A percentile compares a stretch with the other conserved stretches of the same genome.
phyloP scores from a whole-genome alignment of 2,888 invertebrate species.

The Ephialtes manifestator region DNA sequence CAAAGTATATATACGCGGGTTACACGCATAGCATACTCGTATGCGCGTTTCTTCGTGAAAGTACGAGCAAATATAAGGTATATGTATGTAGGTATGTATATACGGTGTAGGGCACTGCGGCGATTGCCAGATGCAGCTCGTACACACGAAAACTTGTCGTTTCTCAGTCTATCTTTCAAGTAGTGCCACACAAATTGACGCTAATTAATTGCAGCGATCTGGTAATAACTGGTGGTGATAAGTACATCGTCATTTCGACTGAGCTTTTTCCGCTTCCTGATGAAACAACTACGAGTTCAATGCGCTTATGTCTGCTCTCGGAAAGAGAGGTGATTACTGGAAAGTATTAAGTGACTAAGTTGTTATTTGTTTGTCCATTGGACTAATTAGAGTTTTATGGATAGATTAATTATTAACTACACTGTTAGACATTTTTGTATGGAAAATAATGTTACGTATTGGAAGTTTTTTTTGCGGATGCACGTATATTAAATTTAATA shows the following conservation, averaged over 20 bases:
- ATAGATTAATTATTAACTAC: too few relatives aligned
- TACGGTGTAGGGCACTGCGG: not conserved
- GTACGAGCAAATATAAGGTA: constrained; percentile 12
- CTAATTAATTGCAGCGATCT: constrained; percentile 2
- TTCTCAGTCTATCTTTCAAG: constrained; percentile 3
- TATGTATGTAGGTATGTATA: too few relatives aligned
- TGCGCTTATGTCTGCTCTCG: not conserved
- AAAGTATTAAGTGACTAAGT: too few relatives aligned
- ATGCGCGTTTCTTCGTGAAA: constrained; percentile 24
- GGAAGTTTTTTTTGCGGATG: too few relatives aligned
- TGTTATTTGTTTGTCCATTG: too few relatives aligned
- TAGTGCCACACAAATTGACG: not conserved
- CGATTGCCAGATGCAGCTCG: constrained; percentile 31
- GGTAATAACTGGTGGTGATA: constrained; percentile 1
- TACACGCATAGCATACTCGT: not conserved
- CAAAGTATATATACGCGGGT: constrained; percentile 7
- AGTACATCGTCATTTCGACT: constrained; percentile 12
- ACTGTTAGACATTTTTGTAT: too few relatives aligned
- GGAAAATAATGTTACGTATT: too few relatives aligned
- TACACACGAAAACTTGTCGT: not conserved
- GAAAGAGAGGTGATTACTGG: too few relatives aligned
- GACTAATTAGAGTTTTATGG: too few relatives aligned
- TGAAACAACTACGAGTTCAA: not conserved
- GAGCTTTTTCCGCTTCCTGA: not conserved
- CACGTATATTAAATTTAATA: too few relatives aligned